phyloP scores from a whole-genome alignment of 2,797 vertebrate species.

The Psittacula echo region DNA sequence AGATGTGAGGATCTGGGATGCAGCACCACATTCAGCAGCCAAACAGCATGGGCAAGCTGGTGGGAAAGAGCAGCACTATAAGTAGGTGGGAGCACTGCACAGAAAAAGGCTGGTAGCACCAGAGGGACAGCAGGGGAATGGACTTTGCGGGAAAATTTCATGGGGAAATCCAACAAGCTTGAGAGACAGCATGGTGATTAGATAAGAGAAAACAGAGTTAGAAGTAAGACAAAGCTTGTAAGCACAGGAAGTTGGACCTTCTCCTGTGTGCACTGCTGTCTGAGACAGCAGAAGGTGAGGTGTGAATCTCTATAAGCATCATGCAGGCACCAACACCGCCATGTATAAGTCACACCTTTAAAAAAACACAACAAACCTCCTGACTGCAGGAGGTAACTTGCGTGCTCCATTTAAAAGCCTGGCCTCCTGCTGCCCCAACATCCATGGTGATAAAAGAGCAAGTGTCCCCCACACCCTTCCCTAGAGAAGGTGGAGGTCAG shows the following conservation, averaged over 20 bases:
- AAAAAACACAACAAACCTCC: not conserved
- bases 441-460: not conserved
- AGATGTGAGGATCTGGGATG: not conserved
- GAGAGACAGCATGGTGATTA: not conserved
- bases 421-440: not conserved
- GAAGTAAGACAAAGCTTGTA: not conserved
- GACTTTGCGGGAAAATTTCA: not conserved
- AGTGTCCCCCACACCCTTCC: not conserved
- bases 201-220: not conserved
- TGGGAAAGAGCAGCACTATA: not conserved
- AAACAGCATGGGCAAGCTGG: not conserved
- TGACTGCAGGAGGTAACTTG: not conserved
- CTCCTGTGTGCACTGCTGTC: not conserved
- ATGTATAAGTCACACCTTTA: not conserved
- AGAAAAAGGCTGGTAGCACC: not conserved
- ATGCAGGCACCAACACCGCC: not conserved
- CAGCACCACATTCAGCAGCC: not conserved
- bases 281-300: not conserved
- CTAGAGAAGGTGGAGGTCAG: not conserved
- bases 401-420: not conserved
- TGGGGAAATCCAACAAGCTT: not conserved
- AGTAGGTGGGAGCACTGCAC: rapidly evolving
- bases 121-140: not conserved
- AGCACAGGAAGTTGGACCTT: rapidly evolving
- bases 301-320: not conserved